Percentiles rank a stretch among this genome's conserved stretches.
phyloP scores from a whole-genome alignment of 2,113 vertebrate species.

The Pongo pygmaeus region DNA sequence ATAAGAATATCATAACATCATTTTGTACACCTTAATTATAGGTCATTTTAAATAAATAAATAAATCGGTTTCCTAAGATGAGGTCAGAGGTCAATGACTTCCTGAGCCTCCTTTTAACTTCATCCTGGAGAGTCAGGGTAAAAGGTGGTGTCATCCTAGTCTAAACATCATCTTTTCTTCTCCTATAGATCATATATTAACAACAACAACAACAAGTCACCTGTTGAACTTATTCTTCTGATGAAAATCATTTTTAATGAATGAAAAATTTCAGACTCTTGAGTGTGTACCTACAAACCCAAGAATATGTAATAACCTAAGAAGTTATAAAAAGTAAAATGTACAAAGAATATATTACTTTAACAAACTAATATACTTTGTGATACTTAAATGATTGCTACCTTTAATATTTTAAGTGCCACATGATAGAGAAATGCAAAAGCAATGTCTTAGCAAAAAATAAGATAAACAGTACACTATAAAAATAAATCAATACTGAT shows the following conservation, averaged over 20 bases:
- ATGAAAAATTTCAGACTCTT: background rate
- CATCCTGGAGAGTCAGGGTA: background rate
- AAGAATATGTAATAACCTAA: conserved; percentile 14
- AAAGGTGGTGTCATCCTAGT: background rate
- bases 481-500: background rate
- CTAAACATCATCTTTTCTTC: background rate
- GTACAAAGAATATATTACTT: background rate
- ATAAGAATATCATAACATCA: background rate
- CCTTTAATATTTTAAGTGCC: background rate
- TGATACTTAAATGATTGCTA: background rate
- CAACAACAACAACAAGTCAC: background rate
- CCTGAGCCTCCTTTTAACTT: background rate
- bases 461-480: background rate
- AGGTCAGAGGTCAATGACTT: background rate
- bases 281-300: background rate
- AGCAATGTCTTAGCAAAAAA: background rate
- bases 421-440: background rate
- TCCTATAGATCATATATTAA: background rate
- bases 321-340: background rate
- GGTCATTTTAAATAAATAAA: background rate
- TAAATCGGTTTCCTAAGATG: background rate
- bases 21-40: background rate
- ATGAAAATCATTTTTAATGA: background rate
- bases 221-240: background rate
- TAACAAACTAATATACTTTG: background rate